Conservation (phyloP, 2,797 vertebrate species). For the Cuculus canorus region DNA sequence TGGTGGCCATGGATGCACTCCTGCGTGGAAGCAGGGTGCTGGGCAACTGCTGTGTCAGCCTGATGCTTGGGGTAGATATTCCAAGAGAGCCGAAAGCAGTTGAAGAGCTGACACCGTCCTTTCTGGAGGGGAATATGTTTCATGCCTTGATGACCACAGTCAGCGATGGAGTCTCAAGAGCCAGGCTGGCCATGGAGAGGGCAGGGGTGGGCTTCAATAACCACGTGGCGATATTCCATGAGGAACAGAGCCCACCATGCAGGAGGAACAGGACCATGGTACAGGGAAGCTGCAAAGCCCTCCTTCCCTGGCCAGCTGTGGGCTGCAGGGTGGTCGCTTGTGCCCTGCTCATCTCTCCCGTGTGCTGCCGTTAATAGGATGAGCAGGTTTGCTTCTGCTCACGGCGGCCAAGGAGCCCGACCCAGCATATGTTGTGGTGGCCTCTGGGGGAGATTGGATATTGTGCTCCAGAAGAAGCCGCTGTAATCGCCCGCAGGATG, state of each 20-base stretch:
- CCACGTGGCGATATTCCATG: fast-evolving
- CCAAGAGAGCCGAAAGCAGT: not conserved
- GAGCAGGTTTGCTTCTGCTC: not conserved
- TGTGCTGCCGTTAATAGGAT: not conserved
- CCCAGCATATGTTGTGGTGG: not conserved
- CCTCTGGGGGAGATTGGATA: not conserved
- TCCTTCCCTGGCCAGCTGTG: not conserved
- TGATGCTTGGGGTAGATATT: not conserved
- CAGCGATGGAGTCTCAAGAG: not conserved
- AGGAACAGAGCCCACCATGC: not conserved
- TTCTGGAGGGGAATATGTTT: not conserved
- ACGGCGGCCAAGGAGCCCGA: fast-evolving
- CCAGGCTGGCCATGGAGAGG: not conserved
- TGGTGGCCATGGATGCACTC: not conserved
- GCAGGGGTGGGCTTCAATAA: not conserved
- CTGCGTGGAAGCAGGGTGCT: not conserved
- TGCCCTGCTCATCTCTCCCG: not conserved
- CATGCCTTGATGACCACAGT: fast-evolving
- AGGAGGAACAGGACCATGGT: fast-evolving
- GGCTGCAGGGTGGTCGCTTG: not conserved
- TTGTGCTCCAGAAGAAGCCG: conserved; percentile 32
- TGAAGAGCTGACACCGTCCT: not conserved
- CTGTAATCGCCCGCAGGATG: conserved; percentile 45
- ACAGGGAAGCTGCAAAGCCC: not conserved
- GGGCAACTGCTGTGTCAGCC: not conserved